Conservation (phyloP, 2,797 vertebrate species). For the Tangara arthus region DNA sequence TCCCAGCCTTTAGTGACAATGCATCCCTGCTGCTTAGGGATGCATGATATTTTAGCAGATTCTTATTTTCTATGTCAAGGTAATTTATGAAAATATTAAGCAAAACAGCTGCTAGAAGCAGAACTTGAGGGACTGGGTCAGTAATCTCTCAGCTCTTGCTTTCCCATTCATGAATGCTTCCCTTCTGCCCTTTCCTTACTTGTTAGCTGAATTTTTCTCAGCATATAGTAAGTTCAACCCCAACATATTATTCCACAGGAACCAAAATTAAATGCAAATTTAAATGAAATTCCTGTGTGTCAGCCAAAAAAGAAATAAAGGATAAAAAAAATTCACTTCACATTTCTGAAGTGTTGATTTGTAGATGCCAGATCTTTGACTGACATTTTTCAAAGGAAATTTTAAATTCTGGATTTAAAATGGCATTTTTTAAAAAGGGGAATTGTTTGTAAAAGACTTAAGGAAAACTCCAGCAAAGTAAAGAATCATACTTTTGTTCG, state of each 20-base stretch:
- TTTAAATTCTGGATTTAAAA: slow-evolving; percentile 1
- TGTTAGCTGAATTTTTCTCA: slow-evolving; percentile 10
- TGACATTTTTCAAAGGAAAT: slow-evolving; percentile 1
- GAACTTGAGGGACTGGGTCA: not conserved
- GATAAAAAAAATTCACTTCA: not conserved
- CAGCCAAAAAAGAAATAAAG: not conserved
- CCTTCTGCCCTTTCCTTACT: not conserved
- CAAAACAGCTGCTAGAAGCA: not conserved
- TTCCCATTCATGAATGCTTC: slow-evolving; percentile 7
- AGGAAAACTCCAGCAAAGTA: not conserved
- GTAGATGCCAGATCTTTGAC: slow-evolving; percentile 17
- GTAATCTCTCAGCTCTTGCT: not conserved
- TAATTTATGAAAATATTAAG: not conserved
- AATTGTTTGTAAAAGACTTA: not conserved
- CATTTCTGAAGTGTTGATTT: slow-evolving; percentile 22
- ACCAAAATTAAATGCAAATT: not conserved
- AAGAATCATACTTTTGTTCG: not conserved
- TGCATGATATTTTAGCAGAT: not conserved
- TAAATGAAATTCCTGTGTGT: not conserved
- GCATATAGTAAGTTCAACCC: not conserved
- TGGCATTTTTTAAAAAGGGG: not conserved
- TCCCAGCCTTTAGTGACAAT: not conserved
- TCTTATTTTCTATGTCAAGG: not conserved
- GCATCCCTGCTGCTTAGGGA: not conserved
- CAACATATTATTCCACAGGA: not conserved